Evolutionary conservation across 2,113 vertebrate species (phyloP), one percentile per base, ranked within the genome.

Genomic region (Tretioscincus oriximinensis): DNA sequence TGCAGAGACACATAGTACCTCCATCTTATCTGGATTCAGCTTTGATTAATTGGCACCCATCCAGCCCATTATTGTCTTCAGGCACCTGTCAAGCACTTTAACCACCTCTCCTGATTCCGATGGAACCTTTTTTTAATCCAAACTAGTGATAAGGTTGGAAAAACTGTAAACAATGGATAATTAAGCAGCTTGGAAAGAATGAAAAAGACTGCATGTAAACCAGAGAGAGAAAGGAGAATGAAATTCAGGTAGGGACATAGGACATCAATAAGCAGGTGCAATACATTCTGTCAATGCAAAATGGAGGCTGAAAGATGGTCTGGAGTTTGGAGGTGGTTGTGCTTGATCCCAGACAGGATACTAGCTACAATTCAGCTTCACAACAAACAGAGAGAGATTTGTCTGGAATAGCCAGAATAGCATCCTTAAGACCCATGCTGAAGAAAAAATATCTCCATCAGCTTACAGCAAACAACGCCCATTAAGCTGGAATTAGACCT

Each of bases 81-180:
- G n/a, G n/a, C n/a, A n/a, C n/a, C n/a, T n/a, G n/a, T n/a, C n/a
- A n/a, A n/a, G n/a, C n/a, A n/a, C n/a, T n/a, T n/a, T n/a, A n/a
- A n/a, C n/a, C n/a, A n/a, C n/a, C n/a, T n/a, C n/a, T n/a, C n/a
- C n/a, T n/a, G n/a, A n/a, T n/a, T n/a, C n/a, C n/a, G n/a, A n/a
- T 41, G 5, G 35, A 41, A 41, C 35, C 35, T 41, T 41, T 41
- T 41, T 41, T 41, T 4, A 41, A 41, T 41, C 35, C 35, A 41
- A 41, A 41, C 35, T 41, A 41, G 35, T 41, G 35, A 41, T 41
- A 41, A 41, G 35, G 2, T 2, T 41, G 35, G 35, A 41, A 41
- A 41, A 41, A 41, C 5, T 5, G 5, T 94, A 95, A 95, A 94
- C 93, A 94, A 89, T 90, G 78, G 82, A 91, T 87, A 89, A 89